Evolutionary conservation across 2,113 vertebrate genomes (phyloP), one percentile per base, ranked within the genome.

Genomic region (Myiopsitta monachus): DNA sequence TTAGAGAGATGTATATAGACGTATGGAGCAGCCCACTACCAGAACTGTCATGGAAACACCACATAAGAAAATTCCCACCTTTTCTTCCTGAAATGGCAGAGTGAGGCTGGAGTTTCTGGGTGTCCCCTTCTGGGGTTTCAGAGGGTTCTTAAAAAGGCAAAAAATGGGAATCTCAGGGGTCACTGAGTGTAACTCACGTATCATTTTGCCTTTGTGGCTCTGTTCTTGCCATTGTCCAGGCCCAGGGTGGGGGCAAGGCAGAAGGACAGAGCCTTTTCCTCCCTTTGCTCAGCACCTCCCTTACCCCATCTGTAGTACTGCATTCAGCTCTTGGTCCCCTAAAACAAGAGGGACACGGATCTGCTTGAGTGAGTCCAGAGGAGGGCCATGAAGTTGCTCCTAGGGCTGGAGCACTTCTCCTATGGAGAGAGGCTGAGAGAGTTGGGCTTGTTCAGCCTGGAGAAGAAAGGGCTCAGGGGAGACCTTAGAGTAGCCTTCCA

Each of bases 51-150:
- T 46, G 72, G 75, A 75, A 83, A 26, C 3, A 77, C 33, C 9
- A 24, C 0, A 0, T 1, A 23, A 30, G n/a, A 67, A 44, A 38
- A 80, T 41, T 39, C 23, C 23, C 59, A 28, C 23, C 12, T 18
- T 41, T 91, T 49, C 46, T 4, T 7, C 13, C 24, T 3, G 1
- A 81, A 74, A 51, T 5, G 24, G 61, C n/a, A 88, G 61, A 54
- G 57, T 4, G 21, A 67, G 43, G 13, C 10, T 4, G 6, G 28
- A 67, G 9, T 55, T 90, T 74, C n/a, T 62, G 28, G 3, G 24
- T 86, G 8, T 5, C 4, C 75, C 27, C 38, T 90, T 61, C 18
- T 78, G 1, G 5, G 38, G 30, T 51, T 61, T 81, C 54, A 59
- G 54, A 63, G 43, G 12, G 43, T 22, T 84, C 39, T 83, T 80